Conservation (phyloP, 2,113 vertebrate genomes). For the Pagrus major region DNA sequence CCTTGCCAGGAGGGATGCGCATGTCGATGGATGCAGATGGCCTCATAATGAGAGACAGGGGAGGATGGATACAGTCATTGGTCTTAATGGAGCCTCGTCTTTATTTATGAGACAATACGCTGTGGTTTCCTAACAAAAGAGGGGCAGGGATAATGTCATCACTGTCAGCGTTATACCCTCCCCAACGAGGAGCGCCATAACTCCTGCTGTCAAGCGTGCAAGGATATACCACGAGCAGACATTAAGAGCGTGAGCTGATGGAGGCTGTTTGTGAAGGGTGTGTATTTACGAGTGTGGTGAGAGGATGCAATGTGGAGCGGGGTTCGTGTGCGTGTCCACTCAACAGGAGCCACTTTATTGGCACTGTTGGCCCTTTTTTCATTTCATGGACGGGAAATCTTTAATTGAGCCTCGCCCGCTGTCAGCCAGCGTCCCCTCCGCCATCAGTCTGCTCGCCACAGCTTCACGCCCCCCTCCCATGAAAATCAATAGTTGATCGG, state of each 20-base stretch:
- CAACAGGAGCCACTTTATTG: conserved; percentile 60
- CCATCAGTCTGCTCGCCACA: conserved; percentile 53
- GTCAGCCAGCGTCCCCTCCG: conserved; percentile 48
- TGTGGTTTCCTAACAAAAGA: conserved; percentile 75
- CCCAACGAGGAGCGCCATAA: conserved; percentile 45
- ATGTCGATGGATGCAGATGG: conserved; percentile 71
- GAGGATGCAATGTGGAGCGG: neutral
- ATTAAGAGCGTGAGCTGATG: neutral
- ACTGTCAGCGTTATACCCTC: conserved; percentile 64
- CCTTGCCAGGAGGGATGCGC: conserved; percentile 65
- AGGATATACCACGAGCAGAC: neutral
- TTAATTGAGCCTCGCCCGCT: conserved; percentile 71
- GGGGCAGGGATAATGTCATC: conserved; percentile 76
- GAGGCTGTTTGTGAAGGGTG: neutral
- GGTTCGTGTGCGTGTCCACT: conserved; percentile 23
- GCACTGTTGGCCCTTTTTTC: conserved; percentile 69
- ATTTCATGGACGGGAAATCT: conserved; percentile 79
- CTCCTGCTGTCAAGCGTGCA: conserved; percentile 46
- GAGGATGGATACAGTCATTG: conserved; percentile 69
- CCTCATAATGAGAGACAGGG: conserved; percentile 72
- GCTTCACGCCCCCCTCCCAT: conserved; percentile 11
- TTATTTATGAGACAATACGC: conserved; percentile 78
- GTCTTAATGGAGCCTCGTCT: conserved; percentile 60
- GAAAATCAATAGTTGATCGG: conserved; percentile 70
- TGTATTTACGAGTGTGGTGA: neutral